Evolutionary conservation across 1,140 invertebrate genomes (phyloP).

Genomic region (Zelostemma sp.): DNA sequence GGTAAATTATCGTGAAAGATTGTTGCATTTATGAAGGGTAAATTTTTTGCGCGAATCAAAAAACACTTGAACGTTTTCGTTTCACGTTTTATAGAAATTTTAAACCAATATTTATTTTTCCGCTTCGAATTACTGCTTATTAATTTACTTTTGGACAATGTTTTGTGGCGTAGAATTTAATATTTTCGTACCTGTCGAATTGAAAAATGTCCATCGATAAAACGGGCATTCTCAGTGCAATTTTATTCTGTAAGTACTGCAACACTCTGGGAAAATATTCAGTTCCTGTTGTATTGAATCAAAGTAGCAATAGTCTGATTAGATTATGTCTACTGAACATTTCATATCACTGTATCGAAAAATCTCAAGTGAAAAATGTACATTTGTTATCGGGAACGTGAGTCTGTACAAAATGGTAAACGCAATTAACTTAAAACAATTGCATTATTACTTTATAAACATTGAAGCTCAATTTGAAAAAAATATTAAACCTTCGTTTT

Average conservation of each 20-base stretch:
- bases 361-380: neutral
- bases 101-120: no score
- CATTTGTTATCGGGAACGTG: neutral
- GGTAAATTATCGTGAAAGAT: no score
- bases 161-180: neutral
- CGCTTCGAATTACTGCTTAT: no score
- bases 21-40: no score
- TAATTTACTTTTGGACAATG: constrained; percentile 1
- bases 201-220: neutral
- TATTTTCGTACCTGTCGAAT: neutral
- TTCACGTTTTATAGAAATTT: no score
- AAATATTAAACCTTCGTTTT: no score
- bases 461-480: no score
- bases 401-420: neutral
- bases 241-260: constrained; percentile 9
- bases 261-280: neutral
- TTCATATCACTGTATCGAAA: constrained; percentile 3
- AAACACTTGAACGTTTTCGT: no score
- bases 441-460: no score
- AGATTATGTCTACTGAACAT: neutral
- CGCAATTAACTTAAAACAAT: neutral
- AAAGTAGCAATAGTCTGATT: neutral
- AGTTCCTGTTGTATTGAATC: neutral
- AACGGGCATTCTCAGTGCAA: constrained; percentile 9
- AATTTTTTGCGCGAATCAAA: no score